phyloP scores from a whole-genome alignment of 92 coral and sea anemone species.

The Blastomussa wellsi region DNA sequence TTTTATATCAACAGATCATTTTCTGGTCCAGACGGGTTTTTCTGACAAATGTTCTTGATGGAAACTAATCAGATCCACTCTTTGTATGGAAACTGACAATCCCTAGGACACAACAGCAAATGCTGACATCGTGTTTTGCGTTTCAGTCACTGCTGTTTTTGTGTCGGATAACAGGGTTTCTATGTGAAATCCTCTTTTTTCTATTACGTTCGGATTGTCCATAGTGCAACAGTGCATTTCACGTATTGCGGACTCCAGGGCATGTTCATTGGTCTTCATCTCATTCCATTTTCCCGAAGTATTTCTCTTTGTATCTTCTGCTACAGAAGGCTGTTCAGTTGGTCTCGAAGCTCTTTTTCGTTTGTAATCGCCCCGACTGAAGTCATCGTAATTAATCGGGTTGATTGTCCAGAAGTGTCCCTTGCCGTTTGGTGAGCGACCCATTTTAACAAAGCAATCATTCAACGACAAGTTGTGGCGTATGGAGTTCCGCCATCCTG shows the following conservation, averaged over 20 bases:
- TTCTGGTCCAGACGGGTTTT: background rate
- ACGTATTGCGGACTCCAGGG: background rate
- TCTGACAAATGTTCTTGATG: background rate
- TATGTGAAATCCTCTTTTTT: conserved; percentile 41
- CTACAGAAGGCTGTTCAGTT: background rate
- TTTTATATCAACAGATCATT: too few species aligned
- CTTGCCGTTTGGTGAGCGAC: conserved; percentile 87
- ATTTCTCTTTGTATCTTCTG: background rate
- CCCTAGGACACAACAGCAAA: conserved; percentile 4
- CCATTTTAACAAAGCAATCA: conserved; percentile 83
- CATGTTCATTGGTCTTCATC: background rate
- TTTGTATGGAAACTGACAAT: background rate
- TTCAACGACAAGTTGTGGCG: conserved; percentile 74
- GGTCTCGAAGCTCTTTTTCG: conserved; percentile 52
- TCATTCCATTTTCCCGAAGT: background rate
- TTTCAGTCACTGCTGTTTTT: background rate
- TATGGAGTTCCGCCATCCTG: conserved; percentile 88
- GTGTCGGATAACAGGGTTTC: conserved; percentile 22
- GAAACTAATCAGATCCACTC: background rate
- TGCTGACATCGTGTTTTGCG: background rate
- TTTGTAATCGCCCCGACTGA: conserved; percentile 72
- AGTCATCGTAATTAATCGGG: conserved; percentile 80
- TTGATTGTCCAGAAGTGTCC: conserved; percentile 94
- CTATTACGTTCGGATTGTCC: conserved; percentile 4
- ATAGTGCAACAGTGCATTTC: background rate